phyloP scores from a whole-genome alignment of 2,888 invertebrate species.

The Meteorus colon region DNA sequence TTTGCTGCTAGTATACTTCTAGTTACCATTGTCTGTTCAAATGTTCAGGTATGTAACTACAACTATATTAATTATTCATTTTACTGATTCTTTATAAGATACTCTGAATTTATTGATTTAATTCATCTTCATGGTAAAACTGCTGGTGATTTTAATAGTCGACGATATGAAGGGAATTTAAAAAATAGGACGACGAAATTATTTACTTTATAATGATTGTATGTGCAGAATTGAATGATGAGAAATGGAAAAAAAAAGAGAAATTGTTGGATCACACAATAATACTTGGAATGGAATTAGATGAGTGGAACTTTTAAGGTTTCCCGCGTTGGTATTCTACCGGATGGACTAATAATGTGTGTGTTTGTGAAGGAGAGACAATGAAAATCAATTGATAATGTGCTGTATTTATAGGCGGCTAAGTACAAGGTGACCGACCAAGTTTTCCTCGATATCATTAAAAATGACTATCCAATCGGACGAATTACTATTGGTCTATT shows the following conservation, averaged over 20 bases:
- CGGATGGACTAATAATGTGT: neutral
- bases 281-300: neutral
- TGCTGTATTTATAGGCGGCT: constrained; percentile 74
- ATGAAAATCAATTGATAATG: constrained; percentile 3
- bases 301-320: neutral
- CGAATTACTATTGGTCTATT: constrained; percentile 91
- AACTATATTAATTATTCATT: neutral
- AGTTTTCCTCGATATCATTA: constrained; percentile 87
- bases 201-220: neutral
- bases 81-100: neutral
- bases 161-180: neutral
- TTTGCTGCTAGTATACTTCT: neutral
- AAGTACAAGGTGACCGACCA: constrained; percentile 84
- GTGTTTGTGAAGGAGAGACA: neutral
- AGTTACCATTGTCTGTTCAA: neutral
- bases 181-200: neutral
- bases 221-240: neutral
- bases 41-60: constrained; percentile 34
- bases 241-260: neutral
- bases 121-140: neutral
- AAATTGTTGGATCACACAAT: neutral
- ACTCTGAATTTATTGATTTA: neutral
- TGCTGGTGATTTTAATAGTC: neutral
- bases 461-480: constrained; percentile 83
- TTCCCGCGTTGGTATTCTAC: neutral